Evolutionary conservation across 2,888 invertebrate species (phyloP).

Genomic region (Stenotaenia linearis): DNA sequence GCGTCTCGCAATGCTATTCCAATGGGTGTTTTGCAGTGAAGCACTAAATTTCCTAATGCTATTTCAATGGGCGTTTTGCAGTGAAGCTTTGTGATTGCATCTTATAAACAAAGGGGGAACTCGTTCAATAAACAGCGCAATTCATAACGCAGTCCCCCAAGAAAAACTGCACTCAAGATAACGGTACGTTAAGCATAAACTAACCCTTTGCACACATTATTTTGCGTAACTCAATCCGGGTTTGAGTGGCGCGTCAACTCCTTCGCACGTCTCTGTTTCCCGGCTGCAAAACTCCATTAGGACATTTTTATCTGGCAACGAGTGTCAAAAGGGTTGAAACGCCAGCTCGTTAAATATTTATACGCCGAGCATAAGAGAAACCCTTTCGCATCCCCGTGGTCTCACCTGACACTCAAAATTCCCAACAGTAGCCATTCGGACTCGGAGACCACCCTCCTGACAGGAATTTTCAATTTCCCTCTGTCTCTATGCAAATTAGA

Average conservation of each 20-base stretch:
- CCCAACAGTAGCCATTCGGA: not conserved
- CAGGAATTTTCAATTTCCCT: slow-evolving; percentile 32
- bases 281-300: slow-evolving; percentile 6
- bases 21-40: no score
- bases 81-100: no score
- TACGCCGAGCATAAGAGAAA: not conserved
- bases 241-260: not conserved
- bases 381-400: not conserved
- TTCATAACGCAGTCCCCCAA: not conserved
- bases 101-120: not conserved
- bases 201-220: not conserved
- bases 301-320: slow-evolving; percentile 19
- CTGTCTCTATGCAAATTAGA: slow-evolving; percentile 31
- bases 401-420: slow-evolving; percentile 19
- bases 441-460: slow-evolving; percentile 10
- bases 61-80: no score
- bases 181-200: not conserved
- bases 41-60: no score
- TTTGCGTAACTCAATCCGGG: not conserved
- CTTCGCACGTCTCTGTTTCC: not conserved
- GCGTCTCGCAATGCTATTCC: no score
- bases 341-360: slow-evolving; percentile 11
- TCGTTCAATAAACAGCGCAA: not conserved
- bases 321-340: slow-evolving; percentile 19
- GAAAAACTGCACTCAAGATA: not conserved